These are phyloP conservation scores for Mythimna lalbum DNA, from an alignment of 2,888 invertebrate species.

Conservation along the genomic window DNA sequence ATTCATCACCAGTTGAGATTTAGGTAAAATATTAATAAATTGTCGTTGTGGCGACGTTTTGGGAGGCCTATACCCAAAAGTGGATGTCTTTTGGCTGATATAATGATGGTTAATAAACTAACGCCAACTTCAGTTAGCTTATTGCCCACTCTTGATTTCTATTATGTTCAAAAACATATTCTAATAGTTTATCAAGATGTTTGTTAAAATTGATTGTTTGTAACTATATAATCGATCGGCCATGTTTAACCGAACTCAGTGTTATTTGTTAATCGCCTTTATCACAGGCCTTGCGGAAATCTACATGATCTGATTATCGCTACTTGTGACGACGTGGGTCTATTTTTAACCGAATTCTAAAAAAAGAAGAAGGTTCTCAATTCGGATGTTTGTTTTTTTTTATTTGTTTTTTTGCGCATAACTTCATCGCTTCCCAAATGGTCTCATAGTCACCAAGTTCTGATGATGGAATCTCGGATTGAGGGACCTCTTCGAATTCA, in stretches of 20 bases:
- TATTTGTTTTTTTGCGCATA: no score
- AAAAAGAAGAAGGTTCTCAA: no score
- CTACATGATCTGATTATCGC: conserved; percentile 16
- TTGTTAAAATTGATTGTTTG: conserved; percentile 13
- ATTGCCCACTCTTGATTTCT: background rate
- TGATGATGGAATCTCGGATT: no score
- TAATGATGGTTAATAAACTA: no score
- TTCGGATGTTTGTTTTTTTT: no score
- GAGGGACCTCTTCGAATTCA: no score
- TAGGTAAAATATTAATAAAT: background rate
- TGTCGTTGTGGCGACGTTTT: no score
- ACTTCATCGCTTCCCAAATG: no score
- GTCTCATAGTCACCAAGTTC: no score
- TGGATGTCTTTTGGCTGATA: no score
- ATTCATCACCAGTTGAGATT: background rate
- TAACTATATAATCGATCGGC: background rate
- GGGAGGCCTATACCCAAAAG: no score
- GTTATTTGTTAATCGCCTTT: conserved; percentile 14
- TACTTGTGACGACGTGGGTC: conserved; percentile 2
- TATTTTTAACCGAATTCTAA: no score
- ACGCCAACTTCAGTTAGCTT: background rate
- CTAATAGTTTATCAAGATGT: conserved; percentile 5
- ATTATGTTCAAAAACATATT: background rate
- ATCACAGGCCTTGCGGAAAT: conserved; percentile 29
- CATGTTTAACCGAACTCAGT: conserved; percentile 5